Evolutionary conservation across 1,140 invertebrate species (phyloP).

Genomic region (Drosophila gunungcola): DNA sequence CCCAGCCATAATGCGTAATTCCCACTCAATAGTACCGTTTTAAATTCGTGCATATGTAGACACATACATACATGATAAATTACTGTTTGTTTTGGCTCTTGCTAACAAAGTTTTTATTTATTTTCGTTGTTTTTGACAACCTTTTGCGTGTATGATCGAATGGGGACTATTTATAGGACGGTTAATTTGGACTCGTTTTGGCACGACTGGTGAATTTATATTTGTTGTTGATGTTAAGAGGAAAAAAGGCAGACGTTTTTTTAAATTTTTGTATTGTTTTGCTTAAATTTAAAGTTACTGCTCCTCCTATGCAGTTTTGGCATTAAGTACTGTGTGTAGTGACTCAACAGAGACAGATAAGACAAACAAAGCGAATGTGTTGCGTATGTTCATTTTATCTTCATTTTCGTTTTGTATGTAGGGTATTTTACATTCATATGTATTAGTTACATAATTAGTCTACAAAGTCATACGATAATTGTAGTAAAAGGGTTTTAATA

Average conservation of each 20-base stretch:
- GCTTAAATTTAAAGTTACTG: neutral
- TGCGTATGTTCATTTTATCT: neutral
- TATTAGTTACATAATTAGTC: too few relatives aligned
- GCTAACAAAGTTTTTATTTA: conserved; percentile 29
- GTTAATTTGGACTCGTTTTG: conserved; percentile 7
- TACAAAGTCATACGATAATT: too few relatives aligned
- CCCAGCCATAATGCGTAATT: conserved; percentile 23
- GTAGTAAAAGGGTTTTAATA: too few relatives aligned
- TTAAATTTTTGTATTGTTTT: neutral
- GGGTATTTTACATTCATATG: neutral
- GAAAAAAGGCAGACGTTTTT: neutral
- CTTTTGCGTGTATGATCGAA: conserved; percentile 17
- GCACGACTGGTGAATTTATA: conserved; percentile 11
- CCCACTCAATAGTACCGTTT: conserved; percentile 1
- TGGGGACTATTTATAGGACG: conserved; percentile 25
- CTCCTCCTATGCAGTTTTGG: conserved; percentile 6
- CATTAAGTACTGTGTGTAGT: neutral
- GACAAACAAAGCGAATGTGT: conserved; percentile 12
- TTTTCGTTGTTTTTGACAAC: conserved; percentile 22
- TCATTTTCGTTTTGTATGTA: neutral
- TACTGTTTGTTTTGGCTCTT: conserved; percentile 29
- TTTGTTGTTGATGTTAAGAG: conserved; percentile 1
- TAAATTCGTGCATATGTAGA: neutral
- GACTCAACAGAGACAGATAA: conserved; percentile 20
- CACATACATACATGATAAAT: conserved; percentile 10